phyloP scores from a whole-genome alignment of 1,140 invertebrate genomes.

The Brachionus plicatilis region DNA sequence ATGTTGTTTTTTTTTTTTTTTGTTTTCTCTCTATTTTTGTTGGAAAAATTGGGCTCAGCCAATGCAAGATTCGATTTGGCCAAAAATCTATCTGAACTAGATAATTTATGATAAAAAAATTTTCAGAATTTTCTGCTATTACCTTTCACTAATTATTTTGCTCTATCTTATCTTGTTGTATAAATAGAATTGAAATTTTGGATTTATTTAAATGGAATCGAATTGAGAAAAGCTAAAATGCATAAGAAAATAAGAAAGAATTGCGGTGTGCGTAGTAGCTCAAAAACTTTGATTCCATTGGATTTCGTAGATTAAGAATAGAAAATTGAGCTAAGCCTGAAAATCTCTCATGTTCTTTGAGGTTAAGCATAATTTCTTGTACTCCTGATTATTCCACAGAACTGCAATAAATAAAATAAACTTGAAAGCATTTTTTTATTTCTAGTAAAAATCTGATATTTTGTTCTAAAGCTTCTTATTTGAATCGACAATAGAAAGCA shows the following conservation, averaged over 20 bases:
- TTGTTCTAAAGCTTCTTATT: not conserved
- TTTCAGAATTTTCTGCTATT: not conserved
- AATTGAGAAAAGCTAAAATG: not conserved
- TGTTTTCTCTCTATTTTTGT: not conserved
- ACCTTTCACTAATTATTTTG: not conserved
- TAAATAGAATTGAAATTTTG: slow-evolving; percentile 15
- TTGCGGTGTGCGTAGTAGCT: not conserved
- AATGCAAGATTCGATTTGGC: not conserved
- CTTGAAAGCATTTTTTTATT: slow-evolving; percentile 7
- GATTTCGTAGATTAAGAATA: not conserved
- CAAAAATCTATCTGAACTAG: not conserved
- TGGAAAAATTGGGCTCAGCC: not conserved
- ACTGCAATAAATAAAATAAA: not conserved
- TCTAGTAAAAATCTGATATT: not conserved
- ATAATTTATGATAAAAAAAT: not conserved
- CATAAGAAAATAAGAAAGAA: too few relatives aligned
- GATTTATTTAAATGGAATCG: not conserved
- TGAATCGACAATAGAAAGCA: not conserved
- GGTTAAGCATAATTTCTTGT: not conserved
- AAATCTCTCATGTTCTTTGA: not conserved
- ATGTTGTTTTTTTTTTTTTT: not conserved
- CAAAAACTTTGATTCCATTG: not conserved
- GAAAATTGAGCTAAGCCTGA: not conserved
- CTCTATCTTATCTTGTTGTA: not conserved
- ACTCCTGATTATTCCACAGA: not conserved